Evolutionary conservation across 2,797 vertebrate species (phyloP), one percentile per base, ranked within the genome.

Genomic region (Miichthys miiuy): DNA sequence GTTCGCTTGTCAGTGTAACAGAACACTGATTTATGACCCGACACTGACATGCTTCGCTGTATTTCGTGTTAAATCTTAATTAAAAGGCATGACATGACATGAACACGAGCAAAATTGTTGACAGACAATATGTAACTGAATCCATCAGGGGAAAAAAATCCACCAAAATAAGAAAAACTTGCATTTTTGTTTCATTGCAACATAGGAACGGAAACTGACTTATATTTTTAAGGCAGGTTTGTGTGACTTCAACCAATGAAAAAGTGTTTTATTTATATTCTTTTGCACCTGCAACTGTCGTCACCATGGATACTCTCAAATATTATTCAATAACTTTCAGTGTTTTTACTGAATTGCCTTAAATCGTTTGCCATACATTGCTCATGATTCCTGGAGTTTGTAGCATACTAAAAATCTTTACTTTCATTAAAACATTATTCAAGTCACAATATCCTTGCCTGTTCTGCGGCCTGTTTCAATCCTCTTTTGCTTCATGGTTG

Each of bases 51-150:
- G 55, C 65, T 52, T 64, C 44, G 21, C 63, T 68, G 38, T 68
- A 56, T 80, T 82, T 79, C 6, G 42, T 65, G 44, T 70, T 75
- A 50, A 52, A 51, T 47, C 30, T 73, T 76, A 88, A 87, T 89
- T 82, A 84, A 82, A 88, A 82, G 82, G 82, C 87, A 70, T 81
- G 86, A 87, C 44, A 78, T 80, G 79, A 83, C 88, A 89, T 67
- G 86, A 85, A 47, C 38, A 56, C 21, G 44, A 18, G 72, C 50
- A 25, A 21, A 68, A 34, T 17, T 13, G 25, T 71, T 65, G 51
- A 71, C 27, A 72, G 48, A 80, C 44, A 57, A 69, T 63, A 48
- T 72, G 69, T 54, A 81, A 67, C 69, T 68, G n/a, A 54, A 73
- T 34, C 52, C 30, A 25, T 48, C 20, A 42, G 13, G 61, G 46